Conservation (phyloP, 2,113 vertebrate genomes). For the Microtus richardsoni region DNA sequence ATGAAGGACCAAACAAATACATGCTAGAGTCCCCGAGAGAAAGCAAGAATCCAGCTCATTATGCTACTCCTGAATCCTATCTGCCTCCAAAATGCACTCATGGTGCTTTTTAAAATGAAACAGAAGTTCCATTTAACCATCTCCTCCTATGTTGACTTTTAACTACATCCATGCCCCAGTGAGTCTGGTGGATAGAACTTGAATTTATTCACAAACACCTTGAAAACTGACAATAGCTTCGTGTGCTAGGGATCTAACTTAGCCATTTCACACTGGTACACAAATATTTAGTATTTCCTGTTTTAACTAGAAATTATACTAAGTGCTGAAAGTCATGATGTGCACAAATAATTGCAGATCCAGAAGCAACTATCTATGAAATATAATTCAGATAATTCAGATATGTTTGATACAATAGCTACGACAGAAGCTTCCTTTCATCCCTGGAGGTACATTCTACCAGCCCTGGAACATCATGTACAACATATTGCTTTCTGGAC, state of each 20-base stretch:
- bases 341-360: neutral
- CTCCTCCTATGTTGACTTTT: slow-evolving; percentile 1
- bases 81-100: neutral
- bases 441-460: neutral
- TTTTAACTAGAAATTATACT: neutral
- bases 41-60: neutral
- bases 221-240: neutral
- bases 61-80: too few relatives aligned
- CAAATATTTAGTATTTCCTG: neutral
- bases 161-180: neutral
- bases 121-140: slow-evolving; percentile 1
- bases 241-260: neutral
- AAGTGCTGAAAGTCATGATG: neutral
- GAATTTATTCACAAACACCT: slow-evolving; percentile 17
- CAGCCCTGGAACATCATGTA: neutral
- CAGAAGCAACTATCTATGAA: neutral
- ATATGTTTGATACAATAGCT: neutral
- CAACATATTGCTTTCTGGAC: neutral
- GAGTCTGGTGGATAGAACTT: neutral
- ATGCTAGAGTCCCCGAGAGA: neutral
- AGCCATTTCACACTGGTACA: neutral
- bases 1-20: neutral
- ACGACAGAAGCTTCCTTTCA: neutral
- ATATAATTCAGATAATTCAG: neutral
- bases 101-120: slow-evolving; percentile 45